A percentile compares a stretch with the other conserved stretches of the same genome.
These are phyloP conservation scores for Oreotrochilus melanogaster DNA, from an alignment of 2,113 vertebrate genomes.

Conservation along the genomic window DNA sequence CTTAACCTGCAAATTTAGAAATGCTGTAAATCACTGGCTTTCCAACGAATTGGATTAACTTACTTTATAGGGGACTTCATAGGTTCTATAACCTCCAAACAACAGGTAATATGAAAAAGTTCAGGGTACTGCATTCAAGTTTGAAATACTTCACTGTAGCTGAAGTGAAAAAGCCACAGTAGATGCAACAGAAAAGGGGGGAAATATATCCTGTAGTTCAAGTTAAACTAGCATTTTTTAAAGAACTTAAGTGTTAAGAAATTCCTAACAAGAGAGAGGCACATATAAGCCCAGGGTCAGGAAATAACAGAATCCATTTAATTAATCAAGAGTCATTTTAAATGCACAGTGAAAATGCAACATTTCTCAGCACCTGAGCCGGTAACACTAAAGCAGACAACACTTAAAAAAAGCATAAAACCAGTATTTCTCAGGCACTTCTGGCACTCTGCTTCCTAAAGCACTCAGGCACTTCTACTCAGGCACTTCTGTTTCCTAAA, in stretches of 20 bases:
- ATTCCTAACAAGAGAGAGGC: not conserved
- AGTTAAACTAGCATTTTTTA: not conserved
- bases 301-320: not conserved
- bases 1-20: not conserved
- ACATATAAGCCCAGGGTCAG: not conserved
- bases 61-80: not conserved
- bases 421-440: not conserved
- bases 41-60: not conserved
- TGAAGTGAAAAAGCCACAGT: not conserved
- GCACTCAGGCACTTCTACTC: not conserved
- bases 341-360: not conserved
- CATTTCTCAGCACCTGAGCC: not conserved
- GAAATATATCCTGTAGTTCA: not conserved
- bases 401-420: not conserved
- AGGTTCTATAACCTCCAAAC: not conserved
- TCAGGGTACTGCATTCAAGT: not conserved
- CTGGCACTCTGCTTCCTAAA: not conserved
- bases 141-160: not conserved
- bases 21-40: not conserved
- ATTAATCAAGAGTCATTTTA: not conserved
- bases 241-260: not conserved
- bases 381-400: not conserved
- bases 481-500: not conserved
- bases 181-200: not conserved
- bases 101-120: not conserved